These are phyloP conservation scores for Microcebus griseorufus DNA, from an alignment of 2,113 vertebrate genomes.

Conservation along the genomic window DNA sequence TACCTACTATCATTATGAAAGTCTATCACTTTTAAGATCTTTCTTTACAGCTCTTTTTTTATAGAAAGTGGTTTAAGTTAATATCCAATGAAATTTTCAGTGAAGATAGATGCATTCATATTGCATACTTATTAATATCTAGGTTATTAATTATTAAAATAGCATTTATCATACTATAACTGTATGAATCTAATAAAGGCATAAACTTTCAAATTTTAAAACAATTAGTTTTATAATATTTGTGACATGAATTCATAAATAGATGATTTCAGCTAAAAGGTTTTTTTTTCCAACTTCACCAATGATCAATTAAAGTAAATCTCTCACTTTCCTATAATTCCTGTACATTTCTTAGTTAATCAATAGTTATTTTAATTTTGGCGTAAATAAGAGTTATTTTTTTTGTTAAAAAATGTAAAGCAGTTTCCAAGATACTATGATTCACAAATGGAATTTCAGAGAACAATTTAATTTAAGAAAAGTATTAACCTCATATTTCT, in stretches of 20 bases:
- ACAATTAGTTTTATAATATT: neutral
- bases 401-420: slow-evolving; percentile 12
- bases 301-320: neutral
- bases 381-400: neutral
- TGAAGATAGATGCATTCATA: slow-evolving; percentile 55
- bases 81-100: slow-evolving; percentile 18
- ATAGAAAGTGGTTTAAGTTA: slow-evolving; percentile 5
- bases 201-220: neutral
- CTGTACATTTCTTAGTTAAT: neutral
- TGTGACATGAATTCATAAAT: neutral
- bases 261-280: neutral
- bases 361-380: neutral
- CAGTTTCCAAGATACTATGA: neutral
- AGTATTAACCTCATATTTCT: neutral
- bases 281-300: neutral
- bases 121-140: slow-evolving; percentile 38
- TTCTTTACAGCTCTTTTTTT: slow-evolving; percentile 66
- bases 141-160: slow-evolving; percentile 63
- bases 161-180: neutral
- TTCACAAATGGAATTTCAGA: neutral
- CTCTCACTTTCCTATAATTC: neutral
- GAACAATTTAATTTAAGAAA: neutral
- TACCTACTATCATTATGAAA: slow-evolving; percentile 65
- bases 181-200: neutral
- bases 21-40: slow-evolving; percentile 68